Base-by-base conservation (phyloP, 2,888 invertebrate genomes). In the Spodoptera littoralis region DNA sequence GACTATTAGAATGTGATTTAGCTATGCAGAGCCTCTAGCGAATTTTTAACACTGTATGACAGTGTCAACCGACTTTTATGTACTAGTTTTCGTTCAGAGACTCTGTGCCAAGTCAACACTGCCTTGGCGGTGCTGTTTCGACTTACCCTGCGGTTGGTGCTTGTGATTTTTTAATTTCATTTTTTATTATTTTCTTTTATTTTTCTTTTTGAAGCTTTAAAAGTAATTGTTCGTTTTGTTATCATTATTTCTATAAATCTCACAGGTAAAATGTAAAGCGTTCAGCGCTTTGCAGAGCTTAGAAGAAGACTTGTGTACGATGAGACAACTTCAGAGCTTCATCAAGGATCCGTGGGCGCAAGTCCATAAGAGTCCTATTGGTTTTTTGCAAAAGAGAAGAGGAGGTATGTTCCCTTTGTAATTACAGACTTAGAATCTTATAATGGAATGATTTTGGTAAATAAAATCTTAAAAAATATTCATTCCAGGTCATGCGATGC, bases 231-330 rank as follows among this genome's bases (percentile, higher is more conserved):
- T n/a, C n/a, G 44, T 41, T 56, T 45, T 43, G 11, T 41, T 49
- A 68, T 46, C 45, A 66, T 45, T 8, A 11, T 47, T 56, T 74
- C 51, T 18, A 4, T 69, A 8, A 45, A 27, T 53, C 42, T 75
- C 72, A 12, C 68, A 94, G 94, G 96, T 98, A 9, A 99, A 98
- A 93, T 97, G 97, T 76, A 98, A 99, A 94, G 98, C 98, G 2
- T 99, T 98, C 86, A 97, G 97, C 84, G 98, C 99, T 12, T 93
- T 99, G 44, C 98, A 98, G 86, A 98, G 98, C 42, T 95, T 99
- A 81, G 99, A 99, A 94, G 96, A 97, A 24, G 99, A 99, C 93
- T 95, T 99, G 62, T 97, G 96, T 76, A 97, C 96, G 54, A 90
- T 99, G 73, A 97, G 97, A 45, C 97, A 98, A 81, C 89, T 97